phyloP scores from a whole-genome alignment of 2,113 vertebrate species.

The Sinocyclocheilus grahami region DNA sequence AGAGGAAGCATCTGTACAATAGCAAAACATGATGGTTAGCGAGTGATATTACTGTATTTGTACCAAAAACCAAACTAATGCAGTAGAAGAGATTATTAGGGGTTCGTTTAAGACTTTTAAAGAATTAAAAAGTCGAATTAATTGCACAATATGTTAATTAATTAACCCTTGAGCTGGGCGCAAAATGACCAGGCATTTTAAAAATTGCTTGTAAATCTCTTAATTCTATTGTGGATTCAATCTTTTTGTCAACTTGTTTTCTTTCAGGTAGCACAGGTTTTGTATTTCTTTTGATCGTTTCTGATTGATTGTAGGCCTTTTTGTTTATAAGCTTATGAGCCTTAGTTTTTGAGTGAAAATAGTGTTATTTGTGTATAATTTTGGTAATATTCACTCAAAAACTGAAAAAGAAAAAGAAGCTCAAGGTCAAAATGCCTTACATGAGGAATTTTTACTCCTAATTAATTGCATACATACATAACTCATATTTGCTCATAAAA shows the following conservation, averaged over 20 bases:
- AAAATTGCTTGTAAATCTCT: too few relatives aligned
- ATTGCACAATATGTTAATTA: background rate
- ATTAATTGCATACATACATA: background rate
- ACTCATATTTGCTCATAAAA: background rate
- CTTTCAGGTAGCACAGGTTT: too few relatives aligned
- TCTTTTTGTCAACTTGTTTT: too few relatives aligned
- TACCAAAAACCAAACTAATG: background rate
- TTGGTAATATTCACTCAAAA: background rate
- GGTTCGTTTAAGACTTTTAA: background rate
- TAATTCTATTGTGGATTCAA: too few relatives aligned
- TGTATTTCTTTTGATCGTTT: too few relatives aligned
- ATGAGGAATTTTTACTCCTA: too few relatives aligned
- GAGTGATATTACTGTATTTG: background rate
- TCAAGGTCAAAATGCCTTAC: background rate
- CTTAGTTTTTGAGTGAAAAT: too few relatives aligned
- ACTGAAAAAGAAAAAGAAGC: background rate
- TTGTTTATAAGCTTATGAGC: too few relatives aligned
- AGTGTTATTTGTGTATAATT: background rate
- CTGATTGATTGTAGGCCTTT: too few relatives aligned
- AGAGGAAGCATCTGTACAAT: slow-evolving; percentile 2
- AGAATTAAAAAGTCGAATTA: background rate
- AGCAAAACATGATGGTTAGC: slow-evolving; percentile 25
- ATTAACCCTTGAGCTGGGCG: background rate
- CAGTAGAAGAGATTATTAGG: background rate
- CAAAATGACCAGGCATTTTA: too few relatives aligned